Evolutionary conservation across 2,888 invertebrate species (phyloP).

Genomic region (Sicus ferrugineus): DNA sequence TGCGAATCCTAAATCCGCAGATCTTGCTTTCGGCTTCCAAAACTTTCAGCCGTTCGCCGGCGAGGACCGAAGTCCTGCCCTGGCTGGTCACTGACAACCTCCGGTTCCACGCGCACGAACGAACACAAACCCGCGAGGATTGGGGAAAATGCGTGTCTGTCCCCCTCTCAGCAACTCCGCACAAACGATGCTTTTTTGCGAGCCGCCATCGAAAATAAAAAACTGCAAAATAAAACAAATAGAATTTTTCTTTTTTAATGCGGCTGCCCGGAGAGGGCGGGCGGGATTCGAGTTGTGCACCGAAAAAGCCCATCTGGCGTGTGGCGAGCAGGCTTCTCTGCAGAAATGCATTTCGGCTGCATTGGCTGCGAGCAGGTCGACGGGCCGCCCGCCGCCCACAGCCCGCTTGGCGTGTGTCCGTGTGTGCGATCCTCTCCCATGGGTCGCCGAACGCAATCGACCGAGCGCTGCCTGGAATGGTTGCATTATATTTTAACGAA

Average conservation of each 20-base stretch:
- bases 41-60: too few species aligned
- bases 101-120: conserved; percentile 26
- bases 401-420: conserved; percentile 24
- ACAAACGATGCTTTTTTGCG: too few species aligned
- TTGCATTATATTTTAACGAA: conserved; percentile 39
- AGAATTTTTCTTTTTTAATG: conserved; percentile 38
- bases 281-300: background rate
- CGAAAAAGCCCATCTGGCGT: background rate
- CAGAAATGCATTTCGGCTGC: conserved; percentile 24
- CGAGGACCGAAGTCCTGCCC: background rate
- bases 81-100: background rate
- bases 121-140: conserved; percentile 36
- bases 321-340: conserved; percentile 5
- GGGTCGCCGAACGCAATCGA: conserved; percentile 27
- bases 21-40: too few species aligned
- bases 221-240: conserved; percentile 29
- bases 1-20: too few species aligned
- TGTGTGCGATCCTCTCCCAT: conserved; percentile 26
- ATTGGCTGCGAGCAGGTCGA: conserved; percentile 5
- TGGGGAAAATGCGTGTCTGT: conserved; percentile 33
- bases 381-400: background rate
- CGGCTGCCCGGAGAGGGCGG: background rate
- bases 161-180: too few species aligned
- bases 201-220: background rate
- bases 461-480: conserved; percentile 33